Base-by-base conservation (phyloP, 92 coral and sea anemone species). In the Nematostella vectensis region DNA sequence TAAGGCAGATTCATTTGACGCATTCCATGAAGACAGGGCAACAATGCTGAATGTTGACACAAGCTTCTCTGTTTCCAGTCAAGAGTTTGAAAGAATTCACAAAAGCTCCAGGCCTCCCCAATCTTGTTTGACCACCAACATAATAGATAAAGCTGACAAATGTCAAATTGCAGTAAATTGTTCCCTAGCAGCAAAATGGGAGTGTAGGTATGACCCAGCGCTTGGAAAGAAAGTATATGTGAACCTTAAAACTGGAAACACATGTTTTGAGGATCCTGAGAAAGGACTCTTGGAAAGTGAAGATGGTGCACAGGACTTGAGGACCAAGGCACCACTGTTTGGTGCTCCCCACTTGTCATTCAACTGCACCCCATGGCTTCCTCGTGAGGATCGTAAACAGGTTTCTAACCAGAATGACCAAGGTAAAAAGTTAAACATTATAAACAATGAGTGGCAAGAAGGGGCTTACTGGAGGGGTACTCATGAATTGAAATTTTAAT, bases 361-460 rank as follows among this genome's bases (percentile, higher is more conserved):
- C 70, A 77, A 70, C 36, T 93, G 88, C 51, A 86, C 96, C 3
- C 99, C 99, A 9, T 93, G 99, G 99, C 72, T 87, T 33, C 99
- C 99, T 48, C 79, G 88, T 45, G 72, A 68, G 27, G 58, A 52
- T 24, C 67, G 89, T 42, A 70, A 42, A 17, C 59, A 29, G n/a
- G n/a, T n/a, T n/a, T n/a, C n/a, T n/a, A n/a, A n/a, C n/a, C n/a
- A n/a, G n/a, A 27, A 49, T 26, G 20, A 62, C 31, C 13, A 31
- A 47, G 23, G 23, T 26, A n/a, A 17, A n/a, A n/a, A n/a, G 9
- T 55, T 33, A 20, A 55, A 11, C 15, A 2, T 31, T 26, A 50
- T 25, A 37, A 3, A 37, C 15, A 50, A 4, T 23, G 1, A 50
- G 29, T 0, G 56, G 56, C 29, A 25, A 50, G 56, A 25, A 50